Percentiles rank a stretch among this genome's conserved stretches.
These are phyloP conservation scores for Enteromius viviparus DNA, from an alignment of 2,797 vertebrate species.

Conservation along the genomic window DNA sequence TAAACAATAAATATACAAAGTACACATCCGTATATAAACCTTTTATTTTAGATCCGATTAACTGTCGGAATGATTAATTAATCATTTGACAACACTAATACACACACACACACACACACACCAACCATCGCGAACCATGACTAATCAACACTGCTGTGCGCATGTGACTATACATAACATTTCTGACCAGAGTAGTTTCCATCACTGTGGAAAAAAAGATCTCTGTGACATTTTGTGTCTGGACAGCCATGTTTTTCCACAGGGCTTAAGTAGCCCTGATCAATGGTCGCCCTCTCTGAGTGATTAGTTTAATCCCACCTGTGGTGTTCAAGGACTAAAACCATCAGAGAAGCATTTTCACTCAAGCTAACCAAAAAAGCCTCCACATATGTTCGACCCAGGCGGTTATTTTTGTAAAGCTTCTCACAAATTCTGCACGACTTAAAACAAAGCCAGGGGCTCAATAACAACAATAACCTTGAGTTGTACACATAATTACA, in stretches of 20 bases:
- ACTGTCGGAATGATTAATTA: too few species aligned
- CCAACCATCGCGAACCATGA: neutral
- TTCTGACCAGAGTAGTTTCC: slow-evolving; percentile 13
- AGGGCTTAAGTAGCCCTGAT: slow-evolving; percentile 33
- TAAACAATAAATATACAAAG: too few species aligned
- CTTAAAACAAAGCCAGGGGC: slow-evolving; percentile 36
- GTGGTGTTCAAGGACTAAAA: slow-evolving; percentile 48
- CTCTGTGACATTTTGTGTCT: slow-evolving; percentile 42
- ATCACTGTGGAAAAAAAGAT: slow-evolving; percentile 22
- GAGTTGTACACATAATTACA: slow-evolving; percentile 30
- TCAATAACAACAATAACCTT: slow-evolving; percentile 42
- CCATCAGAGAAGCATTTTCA: slow-evolving; percentile 46
- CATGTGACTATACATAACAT: slow-evolving; percentile 32
- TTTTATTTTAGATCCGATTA: too few species aligned
- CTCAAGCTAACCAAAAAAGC: slow-evolving; percentile 30
- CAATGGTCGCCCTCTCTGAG: slow-evolving; percentile 34
- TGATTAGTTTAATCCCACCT: slow-evolving; percentile 51
- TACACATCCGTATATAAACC: too few species aligned
- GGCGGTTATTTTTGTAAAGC: slow-evolving; percentile 29
- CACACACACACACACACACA: too few species aligned
- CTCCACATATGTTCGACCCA: slow-evolving; percentile 33
- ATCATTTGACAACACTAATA: too few species aligned
- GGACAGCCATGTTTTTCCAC: slow-evolving; percentile 34
- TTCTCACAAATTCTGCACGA: slow-evolving; percentile 20
- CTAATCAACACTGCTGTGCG: neutral